phyloP scores from a whole-genome alignment of 2,113 vertebrate species.

The Procavia capensis region DNA sequence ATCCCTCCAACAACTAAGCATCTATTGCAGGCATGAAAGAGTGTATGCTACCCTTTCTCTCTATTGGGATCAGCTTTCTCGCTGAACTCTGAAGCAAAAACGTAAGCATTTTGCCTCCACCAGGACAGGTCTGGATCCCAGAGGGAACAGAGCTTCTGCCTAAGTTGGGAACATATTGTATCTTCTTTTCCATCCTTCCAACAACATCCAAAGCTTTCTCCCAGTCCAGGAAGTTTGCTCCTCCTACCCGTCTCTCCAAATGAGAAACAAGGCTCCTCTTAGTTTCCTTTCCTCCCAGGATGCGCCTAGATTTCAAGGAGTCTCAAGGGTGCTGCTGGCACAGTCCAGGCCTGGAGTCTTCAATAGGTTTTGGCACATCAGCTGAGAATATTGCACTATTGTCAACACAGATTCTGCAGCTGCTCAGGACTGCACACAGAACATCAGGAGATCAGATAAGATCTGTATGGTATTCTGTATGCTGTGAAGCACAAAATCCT shows the following conservation, averaged over 20 bases:
- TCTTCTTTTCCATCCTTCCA: not conserved
- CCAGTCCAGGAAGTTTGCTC: not conserved
- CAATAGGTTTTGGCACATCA: constrained; percentile 74
- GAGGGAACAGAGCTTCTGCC: not conserved
- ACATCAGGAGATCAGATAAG: constrained; percentile 60
- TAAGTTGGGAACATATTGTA: not conserved
- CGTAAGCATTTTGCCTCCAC: not conserved
- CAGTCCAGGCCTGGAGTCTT: constrained; percentile 53
- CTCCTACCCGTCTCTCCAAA: not conserved
- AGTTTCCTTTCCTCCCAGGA: not conserved
- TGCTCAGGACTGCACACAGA: not conserved
- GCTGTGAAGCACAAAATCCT: constrained; percentile 23
- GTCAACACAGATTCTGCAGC: constrained; percentile 74
- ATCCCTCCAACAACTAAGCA: not conserved
- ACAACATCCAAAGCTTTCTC: not conserved
- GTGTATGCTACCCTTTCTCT: not conserved
- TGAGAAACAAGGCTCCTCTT: not conserved
- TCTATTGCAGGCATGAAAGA: not conserved
- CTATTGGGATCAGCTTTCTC: not conserved
- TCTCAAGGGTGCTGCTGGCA: constrained; percentile 68
- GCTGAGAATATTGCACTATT: constrained; percentile 52
- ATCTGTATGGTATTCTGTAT: constrained; percentile 67
- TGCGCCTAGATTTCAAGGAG: constrained; percentile 59
- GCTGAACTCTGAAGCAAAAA: not conserved
- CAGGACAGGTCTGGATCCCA: not conserved